Conservation (phyloP, 2,797 vertebrate genomes). For the Catostomus latipinnis region DNA sequence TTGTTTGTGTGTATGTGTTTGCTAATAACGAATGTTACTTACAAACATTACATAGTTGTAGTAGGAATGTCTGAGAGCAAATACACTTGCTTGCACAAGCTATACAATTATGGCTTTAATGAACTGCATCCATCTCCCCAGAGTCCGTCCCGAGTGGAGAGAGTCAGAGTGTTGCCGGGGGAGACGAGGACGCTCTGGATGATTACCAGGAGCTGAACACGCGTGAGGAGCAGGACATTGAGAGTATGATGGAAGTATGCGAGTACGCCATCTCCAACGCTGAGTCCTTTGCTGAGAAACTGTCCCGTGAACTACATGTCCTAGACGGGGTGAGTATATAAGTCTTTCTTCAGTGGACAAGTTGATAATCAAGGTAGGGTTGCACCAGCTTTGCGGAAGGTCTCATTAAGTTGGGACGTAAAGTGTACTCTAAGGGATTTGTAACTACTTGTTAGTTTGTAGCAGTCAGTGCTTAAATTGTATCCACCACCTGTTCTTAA, state of each 20-base stretch:
- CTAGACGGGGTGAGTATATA: slow-evolving; percentile 89
- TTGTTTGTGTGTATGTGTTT: slow-evolving; percentile 21
- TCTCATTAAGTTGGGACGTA: too few relatives aligned
- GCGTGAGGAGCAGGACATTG: slow-evolving; percentile 97
- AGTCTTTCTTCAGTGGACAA: too few relatives aligned
- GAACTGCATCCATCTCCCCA: slow-evolving; percentile 62
- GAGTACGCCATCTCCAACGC: slow-evolving; percentile 97
- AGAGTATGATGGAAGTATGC: slow-evolving; percentile 97
- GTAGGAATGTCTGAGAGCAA: neutral
- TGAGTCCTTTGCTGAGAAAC: slow-evolving; percentile 94
- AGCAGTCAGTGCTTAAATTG: too few relatives aligned
- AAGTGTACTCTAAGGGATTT: too few relatives aligned
- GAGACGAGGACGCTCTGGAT: slow-evolving; percentile 93
- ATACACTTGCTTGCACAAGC: neutral
- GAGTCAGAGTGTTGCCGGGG: slow-evolving; percentile 92
- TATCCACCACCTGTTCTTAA: too few relatives aligned
- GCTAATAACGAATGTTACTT: neutral
- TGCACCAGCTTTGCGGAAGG: too few relatives aligned
- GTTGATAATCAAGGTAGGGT: too few relatives aligned
- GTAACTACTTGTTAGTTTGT: too few relatives aligned
- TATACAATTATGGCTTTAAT: neutral
- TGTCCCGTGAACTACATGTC: slow-evolving; percentile 95
- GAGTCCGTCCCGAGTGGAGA: slow-evolving; percentile 97
- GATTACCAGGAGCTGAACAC: slow-evolving; percentile 96
- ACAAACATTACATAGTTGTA: neutral